Evolutionary conservation across 2,888 invertebrate genomes (phyloP).

Genomic region (Drosophila histrio): DNA sequence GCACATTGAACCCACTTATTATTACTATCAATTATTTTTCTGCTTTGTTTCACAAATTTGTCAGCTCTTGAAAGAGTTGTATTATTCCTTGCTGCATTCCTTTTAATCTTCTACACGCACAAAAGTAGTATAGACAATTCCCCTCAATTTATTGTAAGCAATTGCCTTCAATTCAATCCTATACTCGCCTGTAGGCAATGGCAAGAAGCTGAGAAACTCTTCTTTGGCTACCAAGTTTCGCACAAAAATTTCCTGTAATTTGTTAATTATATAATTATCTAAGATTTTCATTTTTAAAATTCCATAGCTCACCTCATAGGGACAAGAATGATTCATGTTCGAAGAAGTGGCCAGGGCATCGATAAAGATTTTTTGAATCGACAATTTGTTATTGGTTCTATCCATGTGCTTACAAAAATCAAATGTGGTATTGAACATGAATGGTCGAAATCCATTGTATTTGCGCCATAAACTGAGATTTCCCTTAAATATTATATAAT

Average conservation of each 20-base stretch:
- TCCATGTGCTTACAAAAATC: constrained; percentile 6
- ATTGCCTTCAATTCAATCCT: not conserved
- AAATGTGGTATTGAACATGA: constrained; percentile 15
- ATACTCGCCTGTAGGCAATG: constrained; percentile 1
- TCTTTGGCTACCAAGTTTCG: not conserved
- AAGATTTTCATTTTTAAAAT: too few species aligned
- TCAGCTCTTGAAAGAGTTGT: too few species aligned
- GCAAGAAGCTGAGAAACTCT: not conserved
- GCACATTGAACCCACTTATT: too few species aligned
- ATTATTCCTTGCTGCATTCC: too few species aligned
- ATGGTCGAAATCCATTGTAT: constrained; percentile 11
- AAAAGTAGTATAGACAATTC: too few species aligned
- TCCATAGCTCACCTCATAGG: not conserved
- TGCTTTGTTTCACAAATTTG: too few species aligned
- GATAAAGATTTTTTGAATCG: not conserved
- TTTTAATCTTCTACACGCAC: too few species aligned
- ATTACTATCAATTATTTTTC: too few species aligned
- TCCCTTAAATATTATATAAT: not conserved
- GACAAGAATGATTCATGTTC: constrained; percentile 6
- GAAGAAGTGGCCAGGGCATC: not conserved
- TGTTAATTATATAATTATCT: not conserved
- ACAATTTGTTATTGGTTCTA: not conserved
- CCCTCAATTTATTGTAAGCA: too few species aligned
- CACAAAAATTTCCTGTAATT: not conserved
- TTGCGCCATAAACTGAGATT: constrained; percentile 24